These are phyloP conservation scores for Drosophila stalkeri DNA, from an alignment of 2,888 invertebrate genomes.

Conservation along the genomic window DNA sequence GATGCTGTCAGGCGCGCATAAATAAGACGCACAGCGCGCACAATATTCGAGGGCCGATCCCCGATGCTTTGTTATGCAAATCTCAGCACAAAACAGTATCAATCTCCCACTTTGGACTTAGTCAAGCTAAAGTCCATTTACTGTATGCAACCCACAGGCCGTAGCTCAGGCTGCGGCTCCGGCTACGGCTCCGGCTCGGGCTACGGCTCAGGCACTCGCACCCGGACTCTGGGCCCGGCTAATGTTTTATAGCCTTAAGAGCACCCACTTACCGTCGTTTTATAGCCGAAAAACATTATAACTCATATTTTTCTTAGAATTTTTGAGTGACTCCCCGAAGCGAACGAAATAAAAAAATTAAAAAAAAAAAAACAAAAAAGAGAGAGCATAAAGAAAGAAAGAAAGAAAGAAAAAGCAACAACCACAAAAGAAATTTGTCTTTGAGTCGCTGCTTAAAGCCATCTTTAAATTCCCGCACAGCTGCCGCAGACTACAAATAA, in stretches of 20 bases:
- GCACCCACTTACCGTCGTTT: constrained; percentile 22
- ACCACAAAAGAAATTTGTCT: constrained; percentile 26
- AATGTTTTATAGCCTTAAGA: constrained; percentile 41
- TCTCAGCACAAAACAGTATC: constrained; percentile 56
- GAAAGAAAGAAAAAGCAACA: not conserved
- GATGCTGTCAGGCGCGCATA: constrained; percentile 70
- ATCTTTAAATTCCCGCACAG: constrained; percentile 19
- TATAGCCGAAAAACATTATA: constrained; percentile 46
- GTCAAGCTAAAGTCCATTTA: constrained; percentile 55
- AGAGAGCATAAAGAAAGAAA: not conserved
- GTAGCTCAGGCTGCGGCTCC: not conserved
- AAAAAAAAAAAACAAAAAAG: no score
- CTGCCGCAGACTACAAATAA: constrained; percentile 19
- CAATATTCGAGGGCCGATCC: constrained; percentile 28
- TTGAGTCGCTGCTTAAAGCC: constrained; percentile 35
- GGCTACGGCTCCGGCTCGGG: not conserved
- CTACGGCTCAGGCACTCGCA: not conserved
- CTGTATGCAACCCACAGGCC: constrained; percentile 3
- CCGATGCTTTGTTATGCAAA: constrained; percentile 71
- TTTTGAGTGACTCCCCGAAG: constrained; percentile 34
- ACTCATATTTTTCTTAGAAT: constrained; percentile 54
- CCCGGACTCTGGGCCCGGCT: not conserved
- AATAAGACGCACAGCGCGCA: constrained; percentile 44
- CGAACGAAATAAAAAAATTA: constrained; percentile 4
- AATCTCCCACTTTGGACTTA: constrained; percentile 54